phyloP scores from a whole-genome alignment of 2,113 vertebrate genomes.

The Takifugu bimaculatus region DNA sequence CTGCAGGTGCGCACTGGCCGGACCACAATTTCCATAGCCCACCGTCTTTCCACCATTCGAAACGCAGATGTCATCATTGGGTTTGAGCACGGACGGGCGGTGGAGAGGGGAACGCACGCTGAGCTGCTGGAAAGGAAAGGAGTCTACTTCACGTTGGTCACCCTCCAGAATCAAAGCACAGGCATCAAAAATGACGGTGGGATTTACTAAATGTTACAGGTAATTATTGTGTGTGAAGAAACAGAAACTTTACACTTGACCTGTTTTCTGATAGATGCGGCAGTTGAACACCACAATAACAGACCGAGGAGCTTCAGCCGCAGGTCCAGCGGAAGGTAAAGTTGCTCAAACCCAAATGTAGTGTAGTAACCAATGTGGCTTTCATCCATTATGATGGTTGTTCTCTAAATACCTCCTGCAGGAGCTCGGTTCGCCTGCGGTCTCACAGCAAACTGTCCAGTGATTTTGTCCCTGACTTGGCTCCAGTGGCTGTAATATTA shows the following conservation, averaged over 20 bases:
- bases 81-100: slow-evolving; percentile 73
- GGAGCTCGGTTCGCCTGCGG: slow-evolving; percentile 61
- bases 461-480: slow-evolving; percentile 29
- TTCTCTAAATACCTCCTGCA: slow-evolving; percentile 25
- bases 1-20: slow-evolving; percentile 71
- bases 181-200: slow-evolving; percentile 40
- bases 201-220: neutral
- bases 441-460: slow-evolving; percentile 60
- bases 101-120: slow-evolving; percentile 74
- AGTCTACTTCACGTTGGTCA: slow-evolving; percentile 78
- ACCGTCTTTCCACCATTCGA: slow-evolving; percentile 77
- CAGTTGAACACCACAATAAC: slow-evolving; percentile 16
- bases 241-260: neutral
- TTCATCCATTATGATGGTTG: neutral
- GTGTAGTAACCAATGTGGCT: neutral
- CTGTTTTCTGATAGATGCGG: slow-evolving; percentile 32
- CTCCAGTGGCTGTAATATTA: slow-evolving; percentile 40
- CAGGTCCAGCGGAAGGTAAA: slow-evolving; percentile 62
- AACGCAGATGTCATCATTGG: slow-evolving; percentile 77
- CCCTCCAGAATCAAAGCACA: slow-evolving; percentile 70
- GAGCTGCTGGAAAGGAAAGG: slow-evolving; percentile 72
- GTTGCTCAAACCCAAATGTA: neutral
- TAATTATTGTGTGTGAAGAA: neutral
- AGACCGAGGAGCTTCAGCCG: slow-evolving; percentile 47
- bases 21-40: slow-evolving; percentile 77